Evolutionary conservation across 2,113 vertebrate genomes (phyloP).

Genomic region (Cervus canadensis): DNA sequence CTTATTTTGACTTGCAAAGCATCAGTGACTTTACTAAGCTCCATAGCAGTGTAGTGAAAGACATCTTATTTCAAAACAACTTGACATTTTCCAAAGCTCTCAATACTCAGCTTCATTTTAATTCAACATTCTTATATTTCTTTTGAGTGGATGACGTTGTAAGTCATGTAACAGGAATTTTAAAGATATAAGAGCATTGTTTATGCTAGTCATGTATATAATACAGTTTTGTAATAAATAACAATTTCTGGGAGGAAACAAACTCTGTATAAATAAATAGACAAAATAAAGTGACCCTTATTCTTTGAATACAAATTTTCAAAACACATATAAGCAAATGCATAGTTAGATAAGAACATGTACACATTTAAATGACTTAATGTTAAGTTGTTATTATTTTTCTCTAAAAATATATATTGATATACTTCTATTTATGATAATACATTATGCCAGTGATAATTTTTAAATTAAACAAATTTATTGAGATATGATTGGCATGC

Average conservation of each 20-base stretch:
- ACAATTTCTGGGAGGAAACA: not conserved
- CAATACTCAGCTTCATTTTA: slow-evolving; percentile 12
- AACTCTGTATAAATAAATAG: slow-evolving; percentile 19
- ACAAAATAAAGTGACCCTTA: not conserved
- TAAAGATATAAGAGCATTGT: slow-evolving; percentile 13
- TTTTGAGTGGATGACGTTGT: slow-evolving; percentile 31
- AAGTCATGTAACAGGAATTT: slow-evolving; percentile 7
- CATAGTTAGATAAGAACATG: not conserved
- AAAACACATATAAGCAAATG: not conserved
- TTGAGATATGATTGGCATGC: not conserved
- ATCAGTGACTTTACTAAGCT: not conserved
- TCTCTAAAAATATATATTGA: not conserved
- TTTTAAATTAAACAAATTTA: not conserved
- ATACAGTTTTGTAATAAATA: not conserved
- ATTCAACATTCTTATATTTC: not conserved
- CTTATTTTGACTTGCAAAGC: not conserved
- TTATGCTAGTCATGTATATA: not conserved
- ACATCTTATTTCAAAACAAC: slow-evolving; percentile 56
- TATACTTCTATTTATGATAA: not conserved
- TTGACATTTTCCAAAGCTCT: slow-evolving; percentile 47
- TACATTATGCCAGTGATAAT: not conserved
- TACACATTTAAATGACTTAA: not conserved
- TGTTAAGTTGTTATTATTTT: not conserved
- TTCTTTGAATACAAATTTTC: not conserved
- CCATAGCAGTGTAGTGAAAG: not conserved